These are phyloP conservation scores for Mactra quadrangularis DNA, from an alignment of 1,140 invertebrate genomes.

Conservation along the genomic window DNA sequence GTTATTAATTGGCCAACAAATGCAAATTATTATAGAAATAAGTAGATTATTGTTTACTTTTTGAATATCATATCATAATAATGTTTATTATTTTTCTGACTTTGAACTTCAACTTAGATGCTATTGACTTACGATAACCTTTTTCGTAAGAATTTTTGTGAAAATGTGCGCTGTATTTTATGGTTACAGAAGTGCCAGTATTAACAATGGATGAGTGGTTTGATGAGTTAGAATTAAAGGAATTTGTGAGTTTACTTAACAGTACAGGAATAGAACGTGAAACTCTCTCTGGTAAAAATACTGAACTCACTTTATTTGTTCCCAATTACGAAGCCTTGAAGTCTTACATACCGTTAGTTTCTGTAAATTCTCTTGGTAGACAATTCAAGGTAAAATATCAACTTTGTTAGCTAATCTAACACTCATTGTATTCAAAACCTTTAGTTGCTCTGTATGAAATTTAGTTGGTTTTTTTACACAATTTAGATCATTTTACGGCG, in stretches of 20 bases:
- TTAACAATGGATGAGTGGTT: neutral
- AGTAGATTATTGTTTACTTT: too few relatives aligned
- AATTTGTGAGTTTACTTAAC: constrained; percentile 18
- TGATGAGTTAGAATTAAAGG: neutral
- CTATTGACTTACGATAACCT: too few relatives aligned
- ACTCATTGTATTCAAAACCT: neutral
- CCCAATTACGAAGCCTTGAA: constrained; percentile 38
- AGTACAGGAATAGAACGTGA: constrained; percentile 11
- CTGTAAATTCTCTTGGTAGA: neutral
- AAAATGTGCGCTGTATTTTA: too few relatives aligned
- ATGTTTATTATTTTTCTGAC: too few relatives aligned
- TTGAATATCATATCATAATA: too few relatives aligned
- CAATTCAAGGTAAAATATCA: neutral
- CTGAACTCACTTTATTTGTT: constrained; percentile 53
- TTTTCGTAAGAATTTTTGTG: too few relatives aligned
- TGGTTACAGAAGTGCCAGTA: constrained; percentile 24
- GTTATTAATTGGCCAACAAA: too few relatives aligned
- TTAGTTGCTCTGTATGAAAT: neutral
- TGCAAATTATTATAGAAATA: too few relatives aligned
- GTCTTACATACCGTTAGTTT: neutral
- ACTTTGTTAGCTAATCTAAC: neutral
- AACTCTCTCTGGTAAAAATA: neutral
- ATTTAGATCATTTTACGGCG: too few relatives aligned
- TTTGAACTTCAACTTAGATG: too few relatives aligned
- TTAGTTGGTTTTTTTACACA: neutral